Percentiles rank a stretch among this genome's conserved stretches.
phyloP scores from a whole-genome alignment of 2,888 invertebrate species.

The Synergus japonicus region DNA sequence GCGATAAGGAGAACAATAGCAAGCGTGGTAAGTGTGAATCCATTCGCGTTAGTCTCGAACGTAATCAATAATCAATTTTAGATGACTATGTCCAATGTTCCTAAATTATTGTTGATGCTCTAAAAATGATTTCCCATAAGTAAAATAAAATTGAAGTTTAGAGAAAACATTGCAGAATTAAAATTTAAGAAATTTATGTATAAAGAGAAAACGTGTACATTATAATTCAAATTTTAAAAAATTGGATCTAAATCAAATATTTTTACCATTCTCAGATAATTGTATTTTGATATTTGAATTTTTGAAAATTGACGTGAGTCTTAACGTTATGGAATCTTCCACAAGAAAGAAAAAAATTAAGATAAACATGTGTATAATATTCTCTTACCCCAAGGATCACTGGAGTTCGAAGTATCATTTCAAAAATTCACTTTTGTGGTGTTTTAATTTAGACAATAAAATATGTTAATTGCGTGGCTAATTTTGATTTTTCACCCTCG shows the following conservation, averaged over 20 bases:
- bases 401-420: not conserved
- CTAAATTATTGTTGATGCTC: not conserved
- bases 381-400: not conserved
- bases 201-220: not conserved
- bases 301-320: not conserved
- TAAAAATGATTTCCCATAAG: not conserved
- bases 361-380: not conserved
- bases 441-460: not conserved
- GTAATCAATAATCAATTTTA: conserved; percentile 28
- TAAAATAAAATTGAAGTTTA: not conserved
- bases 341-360: not conserved
- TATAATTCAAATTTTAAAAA: not conserved
- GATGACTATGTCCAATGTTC: conserved; percentile 9
- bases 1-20: conserved; percentile 32
- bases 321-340: not conserved
- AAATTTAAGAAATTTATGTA: not conserved
- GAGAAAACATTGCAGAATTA: not conserved
- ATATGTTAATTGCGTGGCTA: not conserved
- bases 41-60: conserved; percentile 13
- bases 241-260: not conserved
- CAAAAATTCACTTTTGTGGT: not conserved
- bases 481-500: not conserved
- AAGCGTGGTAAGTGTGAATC: conserved; percentile 25
- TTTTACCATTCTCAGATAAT: not conserved
- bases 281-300: not conserved